Evolutionary conservation across 2,888 invertebrate species (phyloP).

Genomic region (Eudasyphora cyanicolor): DNA sequence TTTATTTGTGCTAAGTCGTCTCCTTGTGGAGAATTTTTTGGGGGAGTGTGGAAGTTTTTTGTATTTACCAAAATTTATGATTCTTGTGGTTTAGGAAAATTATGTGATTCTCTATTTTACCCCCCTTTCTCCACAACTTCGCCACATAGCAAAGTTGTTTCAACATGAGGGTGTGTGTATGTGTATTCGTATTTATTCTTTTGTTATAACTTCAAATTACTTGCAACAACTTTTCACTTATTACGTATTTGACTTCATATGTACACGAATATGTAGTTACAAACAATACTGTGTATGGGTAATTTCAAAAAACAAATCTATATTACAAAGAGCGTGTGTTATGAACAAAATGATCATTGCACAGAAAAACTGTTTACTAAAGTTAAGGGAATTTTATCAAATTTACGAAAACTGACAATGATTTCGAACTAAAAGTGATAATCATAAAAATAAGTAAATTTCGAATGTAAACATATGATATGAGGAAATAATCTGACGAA

Average conservation of each 20-base stretch:
- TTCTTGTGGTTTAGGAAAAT: slow-evolving; percentile 42
- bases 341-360: too few relatives aligned
- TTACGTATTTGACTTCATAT: slow-evolving; percentile 39
- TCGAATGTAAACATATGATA: too few relatives aligned
- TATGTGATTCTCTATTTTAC: slow-evolving; percentile 28
- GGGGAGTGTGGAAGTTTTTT: background rate
- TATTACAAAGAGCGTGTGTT: background rate
- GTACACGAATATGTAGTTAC: background rate
- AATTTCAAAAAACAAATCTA: background rate
- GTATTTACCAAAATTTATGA: slow-evolving; percentile 43
- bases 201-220: slow-evolving; percentile 39
- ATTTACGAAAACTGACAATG: too few relatives aligned
- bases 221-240: slow-evolving; percentile 52
- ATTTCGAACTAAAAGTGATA: too few relatives aligned
- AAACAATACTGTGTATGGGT: background rate
- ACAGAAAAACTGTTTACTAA: too few relatives aligned
- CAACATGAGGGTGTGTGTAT: background rate
- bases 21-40: background rate
- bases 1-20: background rate
- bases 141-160: slow-evolving; percentile 48
- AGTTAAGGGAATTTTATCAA: too few relatives aligned
- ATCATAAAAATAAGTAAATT: too few relatives aligned
- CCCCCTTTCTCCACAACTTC: slow-evolving; percentile 34
- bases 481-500: too few relatives aligned
- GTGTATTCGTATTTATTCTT: background rate